Evolutionary conservation across 2,797 vertebrate genomes (phyloP), one percentile per base, ranked within the genome.

Genomic region (Numenius phaeopus): DNA sequence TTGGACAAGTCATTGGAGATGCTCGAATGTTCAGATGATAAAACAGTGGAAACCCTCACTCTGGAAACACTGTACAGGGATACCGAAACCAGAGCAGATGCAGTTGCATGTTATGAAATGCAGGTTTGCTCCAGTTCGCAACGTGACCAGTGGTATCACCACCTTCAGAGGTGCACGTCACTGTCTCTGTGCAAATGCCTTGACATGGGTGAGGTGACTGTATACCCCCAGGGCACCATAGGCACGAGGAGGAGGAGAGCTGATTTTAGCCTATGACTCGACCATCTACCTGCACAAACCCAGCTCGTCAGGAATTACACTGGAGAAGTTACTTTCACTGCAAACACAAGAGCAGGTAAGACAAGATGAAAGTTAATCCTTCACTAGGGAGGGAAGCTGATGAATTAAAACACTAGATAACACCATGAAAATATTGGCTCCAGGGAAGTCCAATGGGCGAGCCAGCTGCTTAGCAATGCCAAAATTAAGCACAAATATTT

Each of bases 401-500:
- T 87, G 54, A 92, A 89, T 50, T 87, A 59, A 67, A 87, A 3
- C 21, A 16, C 11, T 22, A 47, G 84, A 46, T 72, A 93, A 81
- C 50, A 94, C 32, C 34, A 58, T 66, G 61, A 86, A 79, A 65
- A 75, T 55, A 10, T 47, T 89, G 49, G 42, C 49, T 78, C 2
- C 6, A 13, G 22, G 59, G 88, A 91, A 89, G 76, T 11, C 40
- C 50, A 78, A 1, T 10, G 23, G 46, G 22, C 50, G 34, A 64
- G 32, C 79, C 50, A 42, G 20, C 27, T 72, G 65, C 34, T 94
- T 32, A 54, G 10, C 19, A n/a, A 49, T 7, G 46, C 62, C 54
- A 65, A 62, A 81, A 87, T 7, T 6, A 49, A 83, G 19, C 16
- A 32, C 67, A 95, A 94, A 88, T 86, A 84, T 89, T 81, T 75